phyloP scores from a whole-genome alignment of 2,113 vertebrate species.

The Furnarius figulus region DNA sequence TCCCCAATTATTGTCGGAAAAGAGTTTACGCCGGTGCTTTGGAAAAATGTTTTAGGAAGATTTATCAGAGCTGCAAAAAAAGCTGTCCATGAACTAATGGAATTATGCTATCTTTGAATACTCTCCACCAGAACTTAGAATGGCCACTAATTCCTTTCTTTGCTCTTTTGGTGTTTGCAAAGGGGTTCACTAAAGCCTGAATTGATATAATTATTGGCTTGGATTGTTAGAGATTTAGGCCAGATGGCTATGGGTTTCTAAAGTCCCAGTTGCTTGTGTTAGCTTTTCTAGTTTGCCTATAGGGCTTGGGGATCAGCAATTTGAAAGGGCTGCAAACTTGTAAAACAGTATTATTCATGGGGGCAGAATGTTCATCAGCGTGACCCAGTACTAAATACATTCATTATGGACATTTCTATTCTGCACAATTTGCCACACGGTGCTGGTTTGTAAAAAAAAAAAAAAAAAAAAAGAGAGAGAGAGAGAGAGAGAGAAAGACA shows the following conservation, averaged over 20 bases:
- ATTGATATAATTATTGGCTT: conserved; percentile 86
- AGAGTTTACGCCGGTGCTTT: conserved; percentile 43
- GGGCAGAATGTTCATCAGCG: conserved; percentile 84
- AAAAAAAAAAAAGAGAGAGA: not conserved
- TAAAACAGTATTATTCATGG: conserved; percentile 87
- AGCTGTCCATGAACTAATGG: conserved; percentile 64
- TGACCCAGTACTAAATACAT: conserved; percentile 90
- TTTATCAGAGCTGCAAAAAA: conserved; percentile 65
- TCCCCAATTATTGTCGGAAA: conserved; percentile 63
- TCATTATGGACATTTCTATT: conserved; percentile 89
- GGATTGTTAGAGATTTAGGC: conserved; percentile 80
- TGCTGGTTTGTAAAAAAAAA: conserved; percentile 74
- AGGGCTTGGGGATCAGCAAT: conserved; percentile 78
- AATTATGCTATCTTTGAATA: conserved; percentile 81
- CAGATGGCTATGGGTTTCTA: conserved; percentile 86
- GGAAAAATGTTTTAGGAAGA: conserved; percentile 59
- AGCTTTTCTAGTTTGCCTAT: conserved; percentile 78
- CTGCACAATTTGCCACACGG: conserved; percentile 88
- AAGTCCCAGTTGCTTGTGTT: conserved; percentile 82
- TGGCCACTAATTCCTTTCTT: conserved; percentile 77
- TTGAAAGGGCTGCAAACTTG: conserved; percentile 83
- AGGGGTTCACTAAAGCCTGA: conserved; percentile 73
- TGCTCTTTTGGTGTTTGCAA: conserved; percentile 77
- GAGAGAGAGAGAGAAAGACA: conserved; percentile 34
- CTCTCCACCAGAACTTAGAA: conserved; percentile 67